These are phyloP conservation scores for Gobio gobio DNA, from an alignment of 2,113 vertebrate species.

Conservation along the genomic window DNA sequence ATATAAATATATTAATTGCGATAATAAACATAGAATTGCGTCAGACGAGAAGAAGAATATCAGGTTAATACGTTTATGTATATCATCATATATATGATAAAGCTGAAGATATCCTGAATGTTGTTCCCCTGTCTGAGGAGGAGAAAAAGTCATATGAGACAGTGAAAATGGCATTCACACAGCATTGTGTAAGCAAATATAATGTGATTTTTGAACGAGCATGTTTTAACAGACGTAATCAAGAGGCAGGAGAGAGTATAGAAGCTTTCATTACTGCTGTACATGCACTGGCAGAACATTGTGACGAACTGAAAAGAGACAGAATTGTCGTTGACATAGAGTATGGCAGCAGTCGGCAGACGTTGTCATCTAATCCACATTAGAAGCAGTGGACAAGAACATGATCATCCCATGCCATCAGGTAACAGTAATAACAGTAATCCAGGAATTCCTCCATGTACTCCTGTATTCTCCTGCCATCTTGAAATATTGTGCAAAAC, in stretches of 20 bases:
- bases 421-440: no score
- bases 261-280: conserved; percentile 45
- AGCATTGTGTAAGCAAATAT: conserved; percentile 18
- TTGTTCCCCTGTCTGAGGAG: conserved; percentile 11
- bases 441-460: no score
- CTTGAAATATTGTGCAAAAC: no score
- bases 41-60: no score
- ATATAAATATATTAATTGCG: no score
- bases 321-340: conserved; percentile 42
- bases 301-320: conserved; percentile 42
- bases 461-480: no score
- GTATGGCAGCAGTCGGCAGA: no score
- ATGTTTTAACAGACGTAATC: conserved; percentile 34
- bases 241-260: conserved; percentile 37
- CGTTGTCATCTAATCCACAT: no score
- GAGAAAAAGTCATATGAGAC: conserved; percentile 30
- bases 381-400: no score
- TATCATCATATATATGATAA: neutral
- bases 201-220: conserved; percentile 3
- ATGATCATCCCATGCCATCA: no score
- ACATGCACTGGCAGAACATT: conserved; percentile 46
- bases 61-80: no score
- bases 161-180: conserved; percentile 14
- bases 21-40: no score
- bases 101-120: conserved; percentile 40